phyloP scores from a whole-genome alignment of 2,113 vertebrate genomes.

The Channa argus region DNA sequence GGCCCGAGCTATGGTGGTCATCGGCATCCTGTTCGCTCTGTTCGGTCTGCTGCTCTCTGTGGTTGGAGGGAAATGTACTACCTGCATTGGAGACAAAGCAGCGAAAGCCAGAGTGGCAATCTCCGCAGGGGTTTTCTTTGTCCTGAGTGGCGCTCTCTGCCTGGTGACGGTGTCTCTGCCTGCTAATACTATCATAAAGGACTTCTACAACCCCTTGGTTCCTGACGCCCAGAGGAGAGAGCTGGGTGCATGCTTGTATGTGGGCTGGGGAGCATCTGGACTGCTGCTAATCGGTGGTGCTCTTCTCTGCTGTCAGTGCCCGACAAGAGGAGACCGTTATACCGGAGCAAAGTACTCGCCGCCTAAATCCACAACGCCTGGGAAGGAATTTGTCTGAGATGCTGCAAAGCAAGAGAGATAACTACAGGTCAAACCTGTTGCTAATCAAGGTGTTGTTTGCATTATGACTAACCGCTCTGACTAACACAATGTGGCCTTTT shows the following conservation, averaged over 20 bases:
- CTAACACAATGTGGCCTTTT: slow-evolving; percentile 36
- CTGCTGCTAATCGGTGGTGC: slow-evolving; percentile 88
- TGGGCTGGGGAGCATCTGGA: slow-evolving; percentile 85
- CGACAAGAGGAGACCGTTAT: slow-evolving; percentile 80
- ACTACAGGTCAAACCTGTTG: slow-evolving; percentile 9
- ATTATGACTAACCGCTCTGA: slow-evolving; percentile 31
- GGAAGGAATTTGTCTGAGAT: slow-evolving; percentile 86
- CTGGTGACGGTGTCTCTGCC: slow-evolving; percentile 91
- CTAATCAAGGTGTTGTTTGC: slow-evolving; percentile 27
- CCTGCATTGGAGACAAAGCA: slow-evolving; percentile 88
- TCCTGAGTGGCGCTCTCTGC: slow-evolving; percentile 86
- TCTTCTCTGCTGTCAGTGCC: slow-evolving; percentile 90
- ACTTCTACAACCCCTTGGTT: slow-evolving; percentile 90
- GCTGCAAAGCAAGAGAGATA: background rate
- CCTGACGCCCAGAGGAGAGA: slow-evolving; percentile 87
- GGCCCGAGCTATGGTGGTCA: slow-evolving; percentile 88
- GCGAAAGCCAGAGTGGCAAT: slow-evolving; percentile 90
- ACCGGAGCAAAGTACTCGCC: slow-evolving; percentile 87
- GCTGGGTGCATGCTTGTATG: slow-evolving; percentile 84
- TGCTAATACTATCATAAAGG: slow-evolving; percentile 89
- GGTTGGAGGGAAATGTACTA: slow-evolving; percentile 92
- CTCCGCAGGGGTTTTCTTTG: slow-evolving; percentile 86
- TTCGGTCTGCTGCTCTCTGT: slow-evolving; percentile 89
- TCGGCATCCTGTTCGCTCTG: slow-evolving; percentile 87
- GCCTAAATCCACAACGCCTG: slow-evolving; percentile 84